Evolutionary conservation across 92 coral and sea anemone genomes (phyloP), one percentile per base, ranked within the genome.

Genomic region (Porites lobata): DNA sequence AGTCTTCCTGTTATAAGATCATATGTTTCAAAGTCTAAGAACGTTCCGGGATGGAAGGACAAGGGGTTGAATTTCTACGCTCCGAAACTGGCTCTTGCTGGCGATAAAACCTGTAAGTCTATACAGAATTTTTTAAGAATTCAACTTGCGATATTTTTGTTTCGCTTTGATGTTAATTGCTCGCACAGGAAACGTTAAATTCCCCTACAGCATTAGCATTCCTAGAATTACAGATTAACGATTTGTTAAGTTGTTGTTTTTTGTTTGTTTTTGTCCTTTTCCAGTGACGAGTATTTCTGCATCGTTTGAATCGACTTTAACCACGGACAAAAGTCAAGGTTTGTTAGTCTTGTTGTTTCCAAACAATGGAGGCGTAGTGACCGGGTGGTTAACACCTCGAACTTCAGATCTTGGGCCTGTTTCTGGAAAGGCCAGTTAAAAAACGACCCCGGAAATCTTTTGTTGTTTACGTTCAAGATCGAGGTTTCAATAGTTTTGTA

Each of bases 1-100:
- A 92, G 98, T 77, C 50, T 98, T 21, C 98, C 99, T 50, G 99
- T 98, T 20, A 79, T 98, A 72, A 88, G 96, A 84, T 98, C 99
- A 29, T 95, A 95, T 66, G 92, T 95, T 4, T 95, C 88, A 50
- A 92, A 72, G 90, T 87, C 88, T 69, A 90, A 92, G 64, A 81
- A 73, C 32, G 20, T 98, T 62, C 82, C 92, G n/a, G 99, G 99
- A 2, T 98, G 99, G 99, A 98, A 87, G 90, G 86, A 92, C 70
- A 98, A 96, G 68, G 99, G 99, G 24, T 59, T 94, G 82, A 88
- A 93, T 14, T 98, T 98, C 74, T 96, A 92, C 74, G 99, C 91
- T 58, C 81, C 58, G 11, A 82, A 82, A 43, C 57, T 10, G 20
- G 19, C 78, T 17, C 43, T 82, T 20, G 47, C 29, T 17, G 77